Percentiles rank a stretch among this genome's conserved stretches.
Conservation (phyloP, 2,113 vertebrate species). For the Leucosticte australis region DNA sequence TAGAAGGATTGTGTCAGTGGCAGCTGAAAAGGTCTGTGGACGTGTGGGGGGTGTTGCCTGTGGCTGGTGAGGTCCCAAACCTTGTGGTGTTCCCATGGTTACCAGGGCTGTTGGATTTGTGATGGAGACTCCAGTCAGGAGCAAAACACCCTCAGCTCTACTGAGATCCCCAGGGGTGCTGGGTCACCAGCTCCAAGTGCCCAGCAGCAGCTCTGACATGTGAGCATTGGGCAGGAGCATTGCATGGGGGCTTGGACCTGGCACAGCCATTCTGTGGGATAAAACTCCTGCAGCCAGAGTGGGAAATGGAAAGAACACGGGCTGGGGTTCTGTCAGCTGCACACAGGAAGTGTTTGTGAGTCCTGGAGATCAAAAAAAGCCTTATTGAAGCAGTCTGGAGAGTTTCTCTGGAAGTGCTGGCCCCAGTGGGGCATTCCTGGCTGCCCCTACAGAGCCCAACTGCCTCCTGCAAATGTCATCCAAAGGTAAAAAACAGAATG, state of each 20-base stretch:
- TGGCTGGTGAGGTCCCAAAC: background rate
- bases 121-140: background rate
- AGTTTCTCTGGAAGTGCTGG: background rate
- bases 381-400: background rate
- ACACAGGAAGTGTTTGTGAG: background rate
- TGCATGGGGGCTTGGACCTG: background rate
- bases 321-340: background rate
- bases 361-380: background rate
- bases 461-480: background rate
- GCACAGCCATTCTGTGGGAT: background rate
- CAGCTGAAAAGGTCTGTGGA: background rate
- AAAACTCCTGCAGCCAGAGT: background rate
- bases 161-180: background rate
- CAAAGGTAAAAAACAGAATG: background rate
- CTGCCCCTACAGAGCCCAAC: background rate
- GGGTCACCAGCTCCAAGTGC: background rate
- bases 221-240: background rate
- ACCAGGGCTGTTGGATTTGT: accelerated
- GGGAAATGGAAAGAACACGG: background rate
- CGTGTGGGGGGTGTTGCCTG: accelerated
- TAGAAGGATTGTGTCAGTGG: background rate
- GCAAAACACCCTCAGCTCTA: background rate
- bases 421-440: background rate
- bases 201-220: background rate
- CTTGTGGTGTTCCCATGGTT: background rate